phyloP scores from a whole-genome alignment of 1,140 invertebrate species.

The Cyclina sinensis region DNA sequence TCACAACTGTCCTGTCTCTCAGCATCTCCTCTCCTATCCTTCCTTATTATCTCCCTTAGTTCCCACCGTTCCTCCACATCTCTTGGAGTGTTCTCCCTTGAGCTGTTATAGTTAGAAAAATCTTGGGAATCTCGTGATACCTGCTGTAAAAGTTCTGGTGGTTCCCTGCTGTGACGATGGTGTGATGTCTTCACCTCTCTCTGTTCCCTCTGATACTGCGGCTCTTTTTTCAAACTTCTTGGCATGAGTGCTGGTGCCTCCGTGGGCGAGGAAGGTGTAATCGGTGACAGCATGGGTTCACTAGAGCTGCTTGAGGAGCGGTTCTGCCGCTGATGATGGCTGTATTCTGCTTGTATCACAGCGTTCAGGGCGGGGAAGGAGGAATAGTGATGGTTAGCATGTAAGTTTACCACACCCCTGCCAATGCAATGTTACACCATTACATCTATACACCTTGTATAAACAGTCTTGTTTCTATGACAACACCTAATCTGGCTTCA shows the following conservation, averaged over 20 bases:
- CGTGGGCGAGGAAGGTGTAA: slow-evolving; percentile 40
- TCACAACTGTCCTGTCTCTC: slow-evolving; percentile 14
- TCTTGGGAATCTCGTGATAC: slow-evolving; percentile 5
- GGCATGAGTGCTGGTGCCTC: not conserved
- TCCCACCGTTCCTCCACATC: slow-evolving; percentile 58
- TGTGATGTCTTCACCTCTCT: not conserved
- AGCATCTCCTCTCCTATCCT: not conserved
- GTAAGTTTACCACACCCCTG: slow-evolving; percentile 82
- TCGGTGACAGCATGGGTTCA: slow-evolving; percentile 61
- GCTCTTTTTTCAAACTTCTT: not conserved
- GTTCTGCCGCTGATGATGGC: slow-evolving; percentile 51
- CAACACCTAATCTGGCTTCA: not conserved
- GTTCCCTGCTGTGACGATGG: slow-evolving; percentile 5
- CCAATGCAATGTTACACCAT: slow-evolving; percentile 69
- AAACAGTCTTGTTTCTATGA: slow-evolving; percentile 19
- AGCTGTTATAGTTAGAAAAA: not conserved
- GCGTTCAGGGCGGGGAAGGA: slow-evolving; percentile 80
- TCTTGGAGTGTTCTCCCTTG: slow-evolving; percentile 55
- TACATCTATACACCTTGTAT: slow-evolving; percentile 43
- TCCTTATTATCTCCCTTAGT: slow-evolving; percentile 61
- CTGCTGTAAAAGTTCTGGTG: slow-evolving; percentile 16
- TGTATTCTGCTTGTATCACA: slow-evolving; percentile 73
- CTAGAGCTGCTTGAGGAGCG: slow-evolving; percentile 72
- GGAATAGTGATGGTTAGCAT: slow-evolving; percentile 78
- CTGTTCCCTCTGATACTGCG: slow-evolving; percentile 7